phyloP scores from a whole-genome alignment of 2,797 vertebrate species.

The Cryptoblepharus egeriae region DNA sequence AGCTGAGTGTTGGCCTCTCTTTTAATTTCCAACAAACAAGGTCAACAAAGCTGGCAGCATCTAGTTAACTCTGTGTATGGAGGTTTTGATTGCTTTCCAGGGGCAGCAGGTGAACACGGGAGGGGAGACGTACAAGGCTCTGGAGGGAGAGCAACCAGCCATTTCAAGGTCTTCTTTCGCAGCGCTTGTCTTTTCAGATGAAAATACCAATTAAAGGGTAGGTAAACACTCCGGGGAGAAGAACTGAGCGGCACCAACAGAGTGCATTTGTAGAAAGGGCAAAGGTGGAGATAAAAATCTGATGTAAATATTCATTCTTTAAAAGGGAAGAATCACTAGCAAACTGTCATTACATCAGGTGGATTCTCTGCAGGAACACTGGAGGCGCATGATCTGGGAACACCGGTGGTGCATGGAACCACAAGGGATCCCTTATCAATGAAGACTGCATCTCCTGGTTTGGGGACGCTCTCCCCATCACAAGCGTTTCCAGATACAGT shows the following conservation, averaged over 20 bases:
- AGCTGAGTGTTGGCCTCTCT: constrained; percentile 33
- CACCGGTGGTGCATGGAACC: no score
- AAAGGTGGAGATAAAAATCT: not conserved
- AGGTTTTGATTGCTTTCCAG: constrained; percentile 64
- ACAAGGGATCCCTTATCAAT: no score
- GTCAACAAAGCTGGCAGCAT: constrained; percentile 57
- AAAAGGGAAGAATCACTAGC: not conserved
- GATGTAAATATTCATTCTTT: not conserved
- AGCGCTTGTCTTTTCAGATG: constrained; percentile 32
- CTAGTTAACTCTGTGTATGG: constrained; percentile 58
- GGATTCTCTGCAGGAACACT: no score
- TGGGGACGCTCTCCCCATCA: not conserved
- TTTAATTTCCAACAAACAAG: constrained; percentile 62
- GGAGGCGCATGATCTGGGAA: no score
- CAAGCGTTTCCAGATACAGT: no score
- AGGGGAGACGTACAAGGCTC: constrained; percentile 33
- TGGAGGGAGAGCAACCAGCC: constrained; percentile 31
- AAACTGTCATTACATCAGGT: not conserved
- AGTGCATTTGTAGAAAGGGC: not conserved
- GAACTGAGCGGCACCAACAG: constrained; percentile 7
- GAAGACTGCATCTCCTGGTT: no score
- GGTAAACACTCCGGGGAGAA: constrained; percentile 39
- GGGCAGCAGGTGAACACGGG: not conserved
- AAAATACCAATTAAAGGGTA: constrained; percentile 19
- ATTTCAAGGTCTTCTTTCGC: constrained; percentile 52